Base-by-base conservation (phyloP, 2,888 invertebrate species). In the Cheilosia variabilis region DNA sequence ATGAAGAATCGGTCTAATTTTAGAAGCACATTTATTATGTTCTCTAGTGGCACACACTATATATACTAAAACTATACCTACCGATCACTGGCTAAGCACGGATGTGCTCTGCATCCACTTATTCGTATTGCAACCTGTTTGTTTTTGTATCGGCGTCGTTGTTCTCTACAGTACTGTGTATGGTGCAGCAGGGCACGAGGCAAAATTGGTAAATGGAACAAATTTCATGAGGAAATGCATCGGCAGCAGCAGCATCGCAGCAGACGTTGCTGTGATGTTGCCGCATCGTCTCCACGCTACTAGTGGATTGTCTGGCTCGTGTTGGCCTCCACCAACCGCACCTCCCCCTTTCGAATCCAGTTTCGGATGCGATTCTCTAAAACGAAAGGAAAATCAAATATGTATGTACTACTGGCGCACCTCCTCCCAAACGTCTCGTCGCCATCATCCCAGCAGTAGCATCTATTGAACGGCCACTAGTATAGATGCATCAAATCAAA, bases 121-220 rank as follows among this genome's bases (percentile, higher is more conserved):
- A 79, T 65, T 77, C 73, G 79, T 57, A 79, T 10, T 34, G 43
- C 84, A 80, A 84, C 75, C 84, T 84, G 84, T 84, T 84, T 84
- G 84, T 84, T 84, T 66, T 84, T 84, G 80, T 80, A 69, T 69
- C 50, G 66, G 57, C 43, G 65, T 60, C 65, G 37, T 71, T 22
- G 55, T 53, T 22, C 19, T 52, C 37, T 57, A 22, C 52, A 15
- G 27, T 7, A 1, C 27, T 27, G 27, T 27, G 43, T 41, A 37
- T 37, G 22, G 60, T 24, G 66, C 27, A 57, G 60, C 66, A 83
- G 62, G 57, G 50, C 73, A 79, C 66, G 55, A 73, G 77, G 65
- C 66, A 27, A 79, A 83, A 79, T 79, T 79, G 73, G 83, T 83
- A 79, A 79, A 83, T 83, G 83, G 83, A 83, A 79, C 83, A 63